Base-by-base conservation (phyloP, 2,888 invertebrate genomes). In the Mamestra brassicae region DNA sequence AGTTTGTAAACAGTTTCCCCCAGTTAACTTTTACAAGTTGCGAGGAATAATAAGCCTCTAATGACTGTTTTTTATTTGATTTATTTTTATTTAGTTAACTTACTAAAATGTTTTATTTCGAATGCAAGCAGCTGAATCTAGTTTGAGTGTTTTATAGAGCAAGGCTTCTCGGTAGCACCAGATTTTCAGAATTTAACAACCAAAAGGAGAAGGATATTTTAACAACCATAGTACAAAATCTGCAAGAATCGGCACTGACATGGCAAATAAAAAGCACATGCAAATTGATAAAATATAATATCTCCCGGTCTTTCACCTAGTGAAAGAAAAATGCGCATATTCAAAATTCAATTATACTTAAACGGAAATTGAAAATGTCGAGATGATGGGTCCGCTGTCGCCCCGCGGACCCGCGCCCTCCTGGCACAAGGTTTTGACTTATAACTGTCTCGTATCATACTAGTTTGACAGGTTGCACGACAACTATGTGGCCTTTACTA, bases 311-410 rank as follows among this genome's bases (percentile, higher is more conserved):
- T 80, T 74, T 76, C 54, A 63, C 50, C 45, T 65, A 65, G 74
- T 72, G 67, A 79, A 79, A 86, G 78, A 85, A 89, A 90, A 89
- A 86, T 75, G 85, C 76, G 80, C 82, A 85, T 88, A 87, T 90
- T 90, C 86, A 86, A 92, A 88, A 92, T 94, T 93, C 93, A 94
- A 94, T 94, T 93, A 94, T 90, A 91, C 88, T 90, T 91, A 90
- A 92, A 90, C 92, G 93, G 94, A 94, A 94, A 94, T 94, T 94
- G 93, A 92, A 94, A 93, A 93, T 89, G 92, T 90, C 89, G 87
- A 89, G 89, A 88, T 89, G 89, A 90, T 90, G 89, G 88, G 87
- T 71, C 85, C 69, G 85, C 81, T 83, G 80, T 78, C 83, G 78
- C 80, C 81, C 85, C 88, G 65, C 72, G 90, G 87, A 80, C 86